These are phyloP conservation scores for Taurulus bubalis DNA, from an alignment of 2,113 vertebrate genomes.

Conservation along the genomic window DNA sequence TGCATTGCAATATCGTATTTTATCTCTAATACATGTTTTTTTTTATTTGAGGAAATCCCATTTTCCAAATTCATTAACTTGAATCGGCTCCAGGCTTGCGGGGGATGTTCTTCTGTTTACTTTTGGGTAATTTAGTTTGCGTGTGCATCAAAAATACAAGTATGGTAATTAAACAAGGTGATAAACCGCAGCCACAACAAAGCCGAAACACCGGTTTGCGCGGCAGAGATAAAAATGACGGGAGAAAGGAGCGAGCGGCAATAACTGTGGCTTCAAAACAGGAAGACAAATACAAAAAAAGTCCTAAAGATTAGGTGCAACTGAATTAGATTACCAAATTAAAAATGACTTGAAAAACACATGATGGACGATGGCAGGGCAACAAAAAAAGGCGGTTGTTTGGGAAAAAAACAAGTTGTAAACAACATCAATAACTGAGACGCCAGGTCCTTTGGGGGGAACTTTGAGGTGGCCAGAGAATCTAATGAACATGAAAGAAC, in stretches of 20 bases:
- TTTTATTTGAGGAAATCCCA: slow-evolving; percentile 8
- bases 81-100: background rate
- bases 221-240: slow-evolving; percentile 33
- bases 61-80: slow-evolving; percentile 14
- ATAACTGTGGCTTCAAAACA: slow-evolving; percentile 8
- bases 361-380: background rate
- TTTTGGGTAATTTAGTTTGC: slow-evolving; percentile 25
- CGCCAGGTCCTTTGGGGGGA: background rate
- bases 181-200: slow-evolving; percentile 35
- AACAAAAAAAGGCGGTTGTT: slow-evolving; percentile 10
- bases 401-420: background rate
- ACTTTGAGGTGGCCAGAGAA: background rate
- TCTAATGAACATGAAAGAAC: background rate
- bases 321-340: background rate
- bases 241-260: background rate
- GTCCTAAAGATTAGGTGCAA: background rate
- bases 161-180: slow-evolving; percentile 56
- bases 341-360: slow-evolving; percentile 11
- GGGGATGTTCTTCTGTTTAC: slow-evolving; percentile 4
- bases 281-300: background rate
- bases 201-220: slow-evolving; percentile 29
- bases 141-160: background rate
- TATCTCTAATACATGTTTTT: background rate
- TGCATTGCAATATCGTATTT: background rate
- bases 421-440: no score